A percentile compares a stretch with the other conserved stretches of the same genome.
Evolutionary conservation across 2,113 vertebrate species (phyloP).

Genomic region (Daboia siamensis): DNA sequence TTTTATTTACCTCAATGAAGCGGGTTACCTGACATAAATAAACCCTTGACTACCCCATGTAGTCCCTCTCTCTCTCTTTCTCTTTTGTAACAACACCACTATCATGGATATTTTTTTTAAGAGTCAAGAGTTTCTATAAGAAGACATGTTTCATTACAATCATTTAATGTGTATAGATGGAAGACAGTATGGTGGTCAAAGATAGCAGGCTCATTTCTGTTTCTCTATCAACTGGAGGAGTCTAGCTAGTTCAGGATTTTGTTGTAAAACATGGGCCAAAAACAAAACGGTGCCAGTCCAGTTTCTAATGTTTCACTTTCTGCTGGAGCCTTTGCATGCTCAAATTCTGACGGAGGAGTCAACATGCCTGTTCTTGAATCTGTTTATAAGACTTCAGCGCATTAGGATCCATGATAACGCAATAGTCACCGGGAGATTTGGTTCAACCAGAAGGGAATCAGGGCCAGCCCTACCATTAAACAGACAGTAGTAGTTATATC

Average conservation of each 20-base stretch:
- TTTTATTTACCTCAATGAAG: constrained; percentile 17
- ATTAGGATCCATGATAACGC: not conserved
- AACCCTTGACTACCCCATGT: not conserved
- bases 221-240: not conserved
- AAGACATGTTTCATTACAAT: not conserved
- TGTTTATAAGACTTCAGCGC: not conserved
- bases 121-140: not conserved
- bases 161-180: not conserved
- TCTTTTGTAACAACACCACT: not conserved
- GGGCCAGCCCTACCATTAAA: not conserved
- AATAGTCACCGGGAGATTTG: not conserved
- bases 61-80: not conserved
- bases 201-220: not conserved
- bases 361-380: not conserved
- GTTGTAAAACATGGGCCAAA: not conserved
- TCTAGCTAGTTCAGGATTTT: not conserved
- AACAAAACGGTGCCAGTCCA: not conserved
- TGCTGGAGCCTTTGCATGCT: not conserved
- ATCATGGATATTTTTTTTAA: not conserved
- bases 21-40: not conserved
- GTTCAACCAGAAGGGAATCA: not conserved
- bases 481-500: not conserved
- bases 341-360: not conserved
- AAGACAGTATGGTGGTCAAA: not conserved
- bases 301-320: not conserved